Evolutionary conservation across 2,888 invertebrate species (phyloP).

Genomic region (Drosophila neonasuta): DNA sequence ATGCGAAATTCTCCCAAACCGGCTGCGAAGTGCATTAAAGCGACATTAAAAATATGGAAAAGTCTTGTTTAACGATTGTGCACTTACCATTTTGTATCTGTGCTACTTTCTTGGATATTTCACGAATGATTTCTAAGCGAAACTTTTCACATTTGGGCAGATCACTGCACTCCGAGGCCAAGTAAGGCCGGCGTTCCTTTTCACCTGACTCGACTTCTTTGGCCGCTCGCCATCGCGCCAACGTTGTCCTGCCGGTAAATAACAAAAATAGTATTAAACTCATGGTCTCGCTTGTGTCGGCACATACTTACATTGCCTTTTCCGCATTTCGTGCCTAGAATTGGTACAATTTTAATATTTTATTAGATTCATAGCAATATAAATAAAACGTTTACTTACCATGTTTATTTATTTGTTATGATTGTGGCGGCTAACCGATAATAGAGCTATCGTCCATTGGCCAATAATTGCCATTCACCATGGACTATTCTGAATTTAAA

Average conservation of each 20-base stretch:
- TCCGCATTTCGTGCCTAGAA: conserved; percentile 97
- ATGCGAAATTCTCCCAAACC: conserved; percentile 99
- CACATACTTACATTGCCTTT: conserved; percentile 94
- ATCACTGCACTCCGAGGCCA: conserved; percentile 97
- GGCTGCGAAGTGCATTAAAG: conserved; percentile 84
- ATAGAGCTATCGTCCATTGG: background rate
- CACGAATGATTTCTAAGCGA: conserved; percentile 97
- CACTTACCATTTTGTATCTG: conserved; percentile 96
- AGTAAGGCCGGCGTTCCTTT: conserved; percentile 93
- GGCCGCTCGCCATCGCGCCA: conserved; percentile 98
- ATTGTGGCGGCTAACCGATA: conserved; percentile 39
- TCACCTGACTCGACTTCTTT: conserved; percentile 95
- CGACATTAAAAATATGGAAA: background rate
- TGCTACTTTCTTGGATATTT: conserved; percentile 98
- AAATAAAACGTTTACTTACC: conserved; percentile 57
- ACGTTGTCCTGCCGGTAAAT: conserved; percentile 88
- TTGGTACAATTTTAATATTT: conserved; percentile 41
- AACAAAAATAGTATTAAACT: background rate
- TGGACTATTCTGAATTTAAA: background rate
- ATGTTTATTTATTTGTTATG: conserved; percentile 53
- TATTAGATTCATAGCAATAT: conserved; percentile 6
- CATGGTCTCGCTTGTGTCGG: rapidly evolving
- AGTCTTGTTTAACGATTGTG: background rate
- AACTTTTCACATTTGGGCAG: conserved; percentile 97
- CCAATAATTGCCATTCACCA: conserved; percentile 34